These are phyloP conservation scores for Graphium colonna DNA, from an alignment of 2,888 invertebrate species.

Conservation along the genomic window DNA sequence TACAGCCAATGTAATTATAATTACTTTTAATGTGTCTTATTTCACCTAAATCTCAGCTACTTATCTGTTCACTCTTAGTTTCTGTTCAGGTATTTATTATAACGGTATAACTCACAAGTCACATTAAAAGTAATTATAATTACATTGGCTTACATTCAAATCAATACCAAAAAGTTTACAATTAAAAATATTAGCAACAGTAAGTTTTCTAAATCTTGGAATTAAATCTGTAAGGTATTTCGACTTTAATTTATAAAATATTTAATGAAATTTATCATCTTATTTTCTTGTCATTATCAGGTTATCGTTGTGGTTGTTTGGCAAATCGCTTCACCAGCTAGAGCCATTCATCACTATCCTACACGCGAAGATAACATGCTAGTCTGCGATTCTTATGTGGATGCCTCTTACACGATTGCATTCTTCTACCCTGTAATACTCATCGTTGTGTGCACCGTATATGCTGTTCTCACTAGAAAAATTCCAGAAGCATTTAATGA, in stretches of 20 bases:
- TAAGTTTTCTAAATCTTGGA: too few relatives aligned
- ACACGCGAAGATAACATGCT: conserved; percentile 95
- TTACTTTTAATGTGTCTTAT: too few relatives aligned
- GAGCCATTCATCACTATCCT: conserved; percentile 94
- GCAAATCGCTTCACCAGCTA: conserved; percentile 94
- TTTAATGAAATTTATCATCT: too few relatives aligned
- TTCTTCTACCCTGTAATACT: conserved; percentile 96
- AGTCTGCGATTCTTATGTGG: conserved; percentile 95
- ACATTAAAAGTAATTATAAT: too few relatives aligned
- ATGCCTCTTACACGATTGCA: conserved; percentile 95
- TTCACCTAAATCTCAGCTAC: conserved; percentile 92
- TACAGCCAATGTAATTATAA: too few relatives aligned
- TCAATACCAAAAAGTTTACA: too few relatives aligned
- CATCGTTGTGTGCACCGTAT: conserved; percentile 95
- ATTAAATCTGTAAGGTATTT: too few relatives aligned
- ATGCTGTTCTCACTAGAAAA: conserved; percentile 96
- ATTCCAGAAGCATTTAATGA: conserved; percentile 99
- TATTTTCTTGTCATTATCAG: too few relatives aligned
- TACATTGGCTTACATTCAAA: too few relatives aligned
- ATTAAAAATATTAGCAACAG: too few relatives aligned
- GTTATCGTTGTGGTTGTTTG: conserved; percentile 94
- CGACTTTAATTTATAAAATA: too few relatives aligned
- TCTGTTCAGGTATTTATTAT: conserved; percentile 96
- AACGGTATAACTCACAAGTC: too few relatives aligned
- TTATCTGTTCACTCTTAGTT: conserved; percentile 92